phyloP scores from a whole-genome alignment of 2,888 invertebrate genomes.

The Sinopyrophorus schimmeli region DNA sequence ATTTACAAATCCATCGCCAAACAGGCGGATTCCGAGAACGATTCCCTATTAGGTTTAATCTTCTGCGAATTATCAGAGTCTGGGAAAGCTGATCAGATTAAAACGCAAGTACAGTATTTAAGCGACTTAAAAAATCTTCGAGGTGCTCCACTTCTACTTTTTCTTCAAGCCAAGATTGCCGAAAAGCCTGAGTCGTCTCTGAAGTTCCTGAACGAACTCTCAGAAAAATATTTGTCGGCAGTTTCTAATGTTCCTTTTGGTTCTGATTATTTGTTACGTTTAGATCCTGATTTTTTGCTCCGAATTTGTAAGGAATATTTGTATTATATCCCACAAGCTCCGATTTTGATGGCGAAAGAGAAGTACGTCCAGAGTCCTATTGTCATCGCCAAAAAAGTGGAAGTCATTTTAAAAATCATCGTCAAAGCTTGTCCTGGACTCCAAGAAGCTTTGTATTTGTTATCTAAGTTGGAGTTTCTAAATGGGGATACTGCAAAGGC shows the following conservation, averaged over 20 bases:
- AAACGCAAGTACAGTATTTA: constrained; percentile 85
- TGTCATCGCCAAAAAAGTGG: constrained; percentile 60
- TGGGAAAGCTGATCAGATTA: constrained; percentile 72
- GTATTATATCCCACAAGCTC: constrained; percentile 64
- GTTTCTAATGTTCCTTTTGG: constrained; percentile 69
- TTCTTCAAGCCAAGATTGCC: constrained; percentile 69
- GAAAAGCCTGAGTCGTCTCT: constrained; percentile 61
- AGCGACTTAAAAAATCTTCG: constrained; percentile 76
- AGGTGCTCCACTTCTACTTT: constrained; percentile 68
- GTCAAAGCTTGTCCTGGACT: constrained; percentile 83
- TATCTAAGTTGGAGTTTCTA: constrained; percentile 80
- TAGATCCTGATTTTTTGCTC: constrained; percentile 87
- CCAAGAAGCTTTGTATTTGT: constrained; percentile 65
- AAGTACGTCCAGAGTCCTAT: constrained; percentile 40
- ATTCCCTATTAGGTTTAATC: constrained; percentile 80
- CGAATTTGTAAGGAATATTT: constrained; percentile 78
- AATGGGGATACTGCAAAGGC: constrained; percentile 77
- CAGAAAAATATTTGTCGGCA: constrained; percentile 59
- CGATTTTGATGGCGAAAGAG: constrained; percentile 46
- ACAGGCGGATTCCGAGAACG: constrained; percentile 79
- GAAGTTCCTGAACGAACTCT: constrained; percentile 65
- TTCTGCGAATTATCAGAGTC: constrained; percentile 78
- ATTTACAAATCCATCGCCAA: constrained; percentile 82
- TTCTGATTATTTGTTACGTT: constrained; percentile 68
- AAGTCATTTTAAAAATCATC: constrained; percentile 71